Conservation (phyloP, 2,113 vertebrate species). For the Baryphthengus martii region DNA sequence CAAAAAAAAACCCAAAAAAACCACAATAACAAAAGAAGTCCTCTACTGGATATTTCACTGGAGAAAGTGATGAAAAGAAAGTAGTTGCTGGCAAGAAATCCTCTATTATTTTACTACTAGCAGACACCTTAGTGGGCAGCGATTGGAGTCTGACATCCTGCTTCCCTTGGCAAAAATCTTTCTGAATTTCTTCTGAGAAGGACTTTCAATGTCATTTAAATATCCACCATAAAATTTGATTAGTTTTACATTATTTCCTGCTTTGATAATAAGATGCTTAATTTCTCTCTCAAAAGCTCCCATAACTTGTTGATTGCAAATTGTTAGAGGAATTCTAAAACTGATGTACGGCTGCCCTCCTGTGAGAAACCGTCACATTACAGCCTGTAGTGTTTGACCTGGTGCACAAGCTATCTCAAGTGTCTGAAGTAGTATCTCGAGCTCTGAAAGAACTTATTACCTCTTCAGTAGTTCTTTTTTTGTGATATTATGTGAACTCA, state of each 20-base stretch:
- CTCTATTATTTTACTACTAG: neutral
- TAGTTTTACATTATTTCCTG: neutral
- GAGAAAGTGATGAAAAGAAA: neutral
- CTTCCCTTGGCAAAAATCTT: neutral
- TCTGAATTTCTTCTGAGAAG: neutral
- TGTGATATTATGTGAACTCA: neutral
- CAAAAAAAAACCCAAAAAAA: neutral
- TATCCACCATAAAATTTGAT: neutral
- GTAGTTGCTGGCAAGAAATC: neutral
- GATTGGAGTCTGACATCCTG: neutral
- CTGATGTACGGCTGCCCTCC: conserved; percentile 63
- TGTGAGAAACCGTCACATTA: conserved; percentile 32
- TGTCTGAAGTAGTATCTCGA: neutral
- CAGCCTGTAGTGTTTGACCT: neutral
- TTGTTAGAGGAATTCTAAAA: neutral
- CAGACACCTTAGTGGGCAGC: neutral
- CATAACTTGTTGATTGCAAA: neutral
- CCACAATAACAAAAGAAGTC: neutral
- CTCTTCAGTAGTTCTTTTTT: neutral
- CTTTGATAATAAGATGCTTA: neutral
- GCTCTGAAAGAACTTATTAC: neutral
- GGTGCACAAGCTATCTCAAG: neutral
- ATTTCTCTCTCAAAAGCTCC: neutral
- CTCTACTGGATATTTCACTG: neutral
- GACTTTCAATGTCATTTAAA: neutral